Conservation (phyloP, 2,888 invertebrate genomes). For the Polietes domitor region DNA sequence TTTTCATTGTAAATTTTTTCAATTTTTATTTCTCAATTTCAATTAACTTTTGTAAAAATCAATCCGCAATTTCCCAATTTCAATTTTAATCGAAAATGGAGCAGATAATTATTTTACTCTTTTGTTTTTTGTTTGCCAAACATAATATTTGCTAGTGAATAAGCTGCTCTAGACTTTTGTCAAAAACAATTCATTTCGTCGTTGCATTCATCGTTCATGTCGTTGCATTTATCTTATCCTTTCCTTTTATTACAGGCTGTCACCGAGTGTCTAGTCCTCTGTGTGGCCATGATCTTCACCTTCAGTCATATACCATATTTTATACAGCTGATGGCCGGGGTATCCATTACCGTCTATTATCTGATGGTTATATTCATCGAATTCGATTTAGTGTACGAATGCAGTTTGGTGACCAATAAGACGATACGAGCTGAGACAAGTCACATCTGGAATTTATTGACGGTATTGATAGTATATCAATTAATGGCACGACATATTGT, state of each 20-base stretch:
- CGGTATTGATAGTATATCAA: slow-evolving; percentile 90
- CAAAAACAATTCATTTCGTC: no score
- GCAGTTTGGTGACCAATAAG: slow-evolving; percentile 87
- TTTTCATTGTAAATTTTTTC: no score
- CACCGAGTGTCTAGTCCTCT: slow-evolving; percentile 82
- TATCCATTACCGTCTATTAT: slow-evolving; percentile 85
- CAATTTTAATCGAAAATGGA: no score
- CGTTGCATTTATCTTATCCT: no score
- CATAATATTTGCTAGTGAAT: no score
- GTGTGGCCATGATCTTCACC: slow-evolving; percentile 86
- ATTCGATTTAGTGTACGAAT: slow-evolving; percentile 82
- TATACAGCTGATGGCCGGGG: slow-evolving; percentile 88
- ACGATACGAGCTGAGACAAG: slow-evolving; percentile 86
- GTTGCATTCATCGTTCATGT: no score
- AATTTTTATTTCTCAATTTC: no score
- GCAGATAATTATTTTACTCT: no score
- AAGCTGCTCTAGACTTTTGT: no score
- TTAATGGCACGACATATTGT: slow-evolving; percentile 94
- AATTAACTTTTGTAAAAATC: no score
- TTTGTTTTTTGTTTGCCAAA: no score
- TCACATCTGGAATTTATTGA: slow-evolving; percentile 88
- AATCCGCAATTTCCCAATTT: no score
- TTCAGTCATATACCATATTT: slow-evolving; percentile 93
- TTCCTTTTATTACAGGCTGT: slow-evolving; percentile 76
- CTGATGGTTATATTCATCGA: slow-evolving; percentile 85